Evolutionary conservation across 2,797 vertebrate genomes (phyloP).

Genomic region (Trachurus trachurus): DNA sequence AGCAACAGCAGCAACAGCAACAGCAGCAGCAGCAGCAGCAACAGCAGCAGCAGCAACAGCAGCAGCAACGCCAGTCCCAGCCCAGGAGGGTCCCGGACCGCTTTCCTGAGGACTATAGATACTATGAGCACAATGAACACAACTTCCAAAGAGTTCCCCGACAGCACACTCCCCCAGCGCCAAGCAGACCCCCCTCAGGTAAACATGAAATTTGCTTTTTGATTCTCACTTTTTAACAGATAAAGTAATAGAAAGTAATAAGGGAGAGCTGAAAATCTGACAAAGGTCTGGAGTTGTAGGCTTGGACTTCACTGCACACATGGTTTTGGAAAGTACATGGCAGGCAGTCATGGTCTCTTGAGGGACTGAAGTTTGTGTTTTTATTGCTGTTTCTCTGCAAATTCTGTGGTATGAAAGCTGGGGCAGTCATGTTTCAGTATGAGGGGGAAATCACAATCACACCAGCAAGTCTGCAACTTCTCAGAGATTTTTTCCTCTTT

Average conservation of each 20-base stretch:
- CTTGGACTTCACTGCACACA: not conserved
- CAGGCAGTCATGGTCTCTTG: not conserved
- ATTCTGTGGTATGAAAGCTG: not conserved
- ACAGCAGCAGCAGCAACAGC: slow-evolving; percentile 19
- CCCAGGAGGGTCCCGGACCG: slow-evolving; percentile 87
- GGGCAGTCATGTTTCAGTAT: not conserved
- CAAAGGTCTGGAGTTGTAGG: not conserved
- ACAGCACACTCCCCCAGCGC: slow-evolving; percentile 88
- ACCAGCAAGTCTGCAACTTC: slow-evolving; percentile 10
- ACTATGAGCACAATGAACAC: slow-evolving; percentile 92
- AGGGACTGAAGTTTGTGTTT: not conserved
- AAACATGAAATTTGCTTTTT: slow-evolving; percentile 42
- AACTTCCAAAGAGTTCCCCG: slow-evolving; percentile 89
- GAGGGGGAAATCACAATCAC: not conserved
- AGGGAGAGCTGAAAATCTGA: not conserved
- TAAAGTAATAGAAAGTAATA: not conserved
- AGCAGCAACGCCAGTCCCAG: slow-evolving; percentile 53
- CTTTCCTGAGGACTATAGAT: slow-evolving; percentile 93
- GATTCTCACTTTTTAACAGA: not conserved
- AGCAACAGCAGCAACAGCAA: slow-evolving; percentile 72
- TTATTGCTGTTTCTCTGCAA: slow-evolving; percentile 10
- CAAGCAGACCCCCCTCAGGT: slow-evolving; percentile 92
- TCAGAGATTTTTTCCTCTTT: not conserved
- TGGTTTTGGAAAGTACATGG: slow-evolving; percentile 20
- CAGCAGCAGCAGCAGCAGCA: slow-evolving; percentile 24